Evolutionary conservation across 2,113 vertebrate genomes (phyloP), one percentile per base, ranked within the genome.

Genomic region (Zosterops lateralis): DNA sequence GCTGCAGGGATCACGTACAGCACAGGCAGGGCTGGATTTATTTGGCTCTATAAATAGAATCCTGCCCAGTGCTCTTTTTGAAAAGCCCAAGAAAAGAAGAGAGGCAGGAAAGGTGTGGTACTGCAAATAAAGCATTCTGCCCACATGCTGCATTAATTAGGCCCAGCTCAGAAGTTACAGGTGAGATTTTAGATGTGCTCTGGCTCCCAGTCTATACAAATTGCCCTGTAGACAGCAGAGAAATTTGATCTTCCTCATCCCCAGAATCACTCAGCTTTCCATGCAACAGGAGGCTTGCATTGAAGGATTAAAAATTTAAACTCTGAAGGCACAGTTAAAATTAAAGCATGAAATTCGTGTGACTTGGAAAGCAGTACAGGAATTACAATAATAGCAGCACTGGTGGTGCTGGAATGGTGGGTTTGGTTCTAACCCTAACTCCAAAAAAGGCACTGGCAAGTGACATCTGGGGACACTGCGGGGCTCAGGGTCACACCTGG

Each of bases 21-120:
- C 75, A 60, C 89, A 84, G 96, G 84, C 44, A 40, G 78, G 89
- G 90, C 96, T 96, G 88, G 79, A 78, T 97, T 97, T 92, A 66
- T 92, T 96, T 97, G 96, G 54, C 93, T 96, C 95, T 95, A 91
- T 95, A 96, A 96, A 95, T 89, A 94, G 84, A 88, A 93, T 94
- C 66, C 95, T 20, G 7, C 92, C 87, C 89, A 97, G 83, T 54
- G 56, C 71, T 94, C 57, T 87, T 86, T 94, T 74, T 50, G 71
- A 82, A 96, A 95, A 96, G 79, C 85, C 86, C 81, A 62, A 87
- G 78, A 90, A 97, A 95, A 95, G 91, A 95, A 95, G 80, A 96
- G 97, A 97, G 96, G 88, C 95, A 96, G 94, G 87, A 19, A 71
- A 96, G 97, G 97, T 95, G 97, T 68, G 97, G 97, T 76, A 64